phyloP scores from a whole-genome alignment of 2,888 invertebrate species.

The Synergus gifuensis region DNA sequence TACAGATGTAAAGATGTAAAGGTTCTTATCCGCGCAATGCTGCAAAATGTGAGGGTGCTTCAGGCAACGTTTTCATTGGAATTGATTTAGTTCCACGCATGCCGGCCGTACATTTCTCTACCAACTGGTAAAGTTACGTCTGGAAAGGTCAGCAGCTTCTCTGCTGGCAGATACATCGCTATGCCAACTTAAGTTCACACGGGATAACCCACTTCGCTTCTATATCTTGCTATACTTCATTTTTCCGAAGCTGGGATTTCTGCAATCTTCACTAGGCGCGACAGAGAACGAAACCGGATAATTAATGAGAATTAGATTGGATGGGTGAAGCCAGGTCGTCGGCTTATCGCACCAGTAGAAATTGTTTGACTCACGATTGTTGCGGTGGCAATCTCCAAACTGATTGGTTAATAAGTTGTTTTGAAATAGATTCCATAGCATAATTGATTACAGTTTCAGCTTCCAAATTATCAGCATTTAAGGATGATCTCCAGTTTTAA shows the following conservation, averaged over 20 bases:
- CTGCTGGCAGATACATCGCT: slow-evolving; percentile 52
- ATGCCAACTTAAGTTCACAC: slow-evolving; percentile 57
- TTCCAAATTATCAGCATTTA: neutral
- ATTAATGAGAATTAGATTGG: slow-evolving; percentile 40
- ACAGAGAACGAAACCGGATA: slow-evolving; percentile 57
- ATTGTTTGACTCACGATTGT: too few species aligned
- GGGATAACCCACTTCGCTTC: slow-evolving; percentile 54
- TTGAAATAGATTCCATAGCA: too few species aligned
- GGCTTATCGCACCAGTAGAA: too few species aligned
- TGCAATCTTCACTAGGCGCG: slow-evolving; percentile 56
- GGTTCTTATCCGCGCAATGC: neutral
- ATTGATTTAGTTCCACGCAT: slow-evolving; percentile 48
- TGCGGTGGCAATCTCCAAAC: too few species aligned
- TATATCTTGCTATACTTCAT: slow-evolving; percentile 49
- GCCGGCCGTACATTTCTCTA: slow-evolving; percentile 43
- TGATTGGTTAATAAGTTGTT: too few species aligned
- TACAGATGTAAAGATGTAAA: neutral
- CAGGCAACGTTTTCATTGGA: slow-evolving; percentile 44
- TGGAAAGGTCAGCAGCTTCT: slow-evolving; percentile 59
- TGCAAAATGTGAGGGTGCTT: slow-evolving; percentile 2
- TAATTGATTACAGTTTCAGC: neutral
- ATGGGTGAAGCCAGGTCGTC: neutral
- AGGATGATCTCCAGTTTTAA: too few species aligned
- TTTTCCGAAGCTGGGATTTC: slow-evolving; percentile 57
- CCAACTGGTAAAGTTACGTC: slow-evolving; percentile 54